Conservation (phyloP, 2,888 invertebrate genomes). For the Cheiracanthium punctorium region DNA sequence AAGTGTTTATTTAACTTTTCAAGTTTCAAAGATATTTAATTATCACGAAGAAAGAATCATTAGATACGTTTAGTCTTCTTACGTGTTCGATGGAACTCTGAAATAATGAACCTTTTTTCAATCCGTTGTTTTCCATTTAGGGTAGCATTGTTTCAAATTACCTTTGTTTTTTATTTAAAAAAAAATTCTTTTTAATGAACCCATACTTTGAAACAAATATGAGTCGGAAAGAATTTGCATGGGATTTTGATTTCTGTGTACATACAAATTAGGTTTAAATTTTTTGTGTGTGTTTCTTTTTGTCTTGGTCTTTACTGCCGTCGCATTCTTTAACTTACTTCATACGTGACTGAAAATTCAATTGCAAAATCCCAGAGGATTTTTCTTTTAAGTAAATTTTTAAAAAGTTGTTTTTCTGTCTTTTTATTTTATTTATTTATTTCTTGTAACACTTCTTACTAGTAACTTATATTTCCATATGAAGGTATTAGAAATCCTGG, state of each 20-base stretch:
- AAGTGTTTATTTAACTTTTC: too few relatives aligned
- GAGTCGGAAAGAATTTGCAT: background rate
- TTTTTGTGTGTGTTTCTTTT: background rate
- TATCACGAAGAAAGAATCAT: too few relatives aligned
- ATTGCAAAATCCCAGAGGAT: background rate
- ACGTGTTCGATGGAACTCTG: too few relatives aligned
- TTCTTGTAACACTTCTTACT: too few relatives aligned
- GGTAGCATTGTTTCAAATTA: background rate
- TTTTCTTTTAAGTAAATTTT: too few relatives aligned
- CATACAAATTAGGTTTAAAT: slow-evolving; percentile 4
- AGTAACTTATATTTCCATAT: too few relatives aligned
- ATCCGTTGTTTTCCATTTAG: background rate
- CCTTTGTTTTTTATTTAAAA: background rate
- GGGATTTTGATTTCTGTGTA: background rate
- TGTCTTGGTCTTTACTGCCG: background rate
- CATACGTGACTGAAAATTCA: background rate
- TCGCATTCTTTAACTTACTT: background rate
- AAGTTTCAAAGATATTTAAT: too few relatives aligned
- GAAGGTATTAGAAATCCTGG: too few relatives aligned
- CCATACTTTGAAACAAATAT: background rate
- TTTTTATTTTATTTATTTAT: background rate
- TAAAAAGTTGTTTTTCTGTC: too few relatives aligned
- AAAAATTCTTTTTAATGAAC: background rate
- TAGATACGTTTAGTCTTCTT: too few relatives aligned
- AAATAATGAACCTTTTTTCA: too few relatives aligned